phyloP scores from a whole-genome alignment of 2,888 invertebrate species.

The Peribatodes rhomboidaria region DNA sequence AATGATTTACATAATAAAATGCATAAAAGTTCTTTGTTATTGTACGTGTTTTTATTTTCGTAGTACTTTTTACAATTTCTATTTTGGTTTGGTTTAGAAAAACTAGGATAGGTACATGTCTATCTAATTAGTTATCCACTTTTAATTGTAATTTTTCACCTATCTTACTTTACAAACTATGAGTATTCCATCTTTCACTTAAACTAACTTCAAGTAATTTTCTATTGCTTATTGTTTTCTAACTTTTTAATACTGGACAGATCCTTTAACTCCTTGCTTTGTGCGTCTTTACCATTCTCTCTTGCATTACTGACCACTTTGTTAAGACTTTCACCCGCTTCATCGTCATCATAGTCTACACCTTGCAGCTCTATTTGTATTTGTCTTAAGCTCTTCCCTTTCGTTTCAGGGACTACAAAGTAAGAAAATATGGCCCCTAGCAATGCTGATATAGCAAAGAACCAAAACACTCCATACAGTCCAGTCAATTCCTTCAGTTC shows the following conservation, averaged over 20 bases:
- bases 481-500: slow-evolving; percentile 77
- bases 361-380: slow-evolving; percentile 84
- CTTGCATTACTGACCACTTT: slow-evolving; percentile 25
- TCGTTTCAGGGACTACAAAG: slow-evolving; percentile 85
- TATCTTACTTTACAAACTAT: neutral
- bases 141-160: too few species aligned
- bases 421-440: slow-evolving; percentile 79
- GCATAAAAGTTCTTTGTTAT: too few species aligned
- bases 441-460: slow-evolving; percentile 78
- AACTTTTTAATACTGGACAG: slow-evolving; percentile 13
- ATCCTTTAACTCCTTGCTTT: slow-evolving; percentile 44
- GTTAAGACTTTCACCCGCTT: slow-evolving; percentile 48
- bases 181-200: neutral
- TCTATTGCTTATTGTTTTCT: slow-evolving; percentile 1
- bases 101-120: too few species aligned
- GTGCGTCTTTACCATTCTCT: slow-evolving; percentile 30
- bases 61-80: too few species aligned
- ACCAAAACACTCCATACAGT: slow-evolving; percentile 81
- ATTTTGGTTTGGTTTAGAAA: too few species aligned
- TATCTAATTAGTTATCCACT: neutral
- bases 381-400: slow-evolving; percentile 84
- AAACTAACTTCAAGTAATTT: neutral
- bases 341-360: slow-evolving; percentile 57
- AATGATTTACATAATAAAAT: too few species aligned
- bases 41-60: too few species aligned